A percentile compares a stretch with the other conserved stretches of the same genome.
phyloP scores from a whole-genome alignment of 2,797 vertebrate species.

The Pempheris klunzingeri region DNA sequence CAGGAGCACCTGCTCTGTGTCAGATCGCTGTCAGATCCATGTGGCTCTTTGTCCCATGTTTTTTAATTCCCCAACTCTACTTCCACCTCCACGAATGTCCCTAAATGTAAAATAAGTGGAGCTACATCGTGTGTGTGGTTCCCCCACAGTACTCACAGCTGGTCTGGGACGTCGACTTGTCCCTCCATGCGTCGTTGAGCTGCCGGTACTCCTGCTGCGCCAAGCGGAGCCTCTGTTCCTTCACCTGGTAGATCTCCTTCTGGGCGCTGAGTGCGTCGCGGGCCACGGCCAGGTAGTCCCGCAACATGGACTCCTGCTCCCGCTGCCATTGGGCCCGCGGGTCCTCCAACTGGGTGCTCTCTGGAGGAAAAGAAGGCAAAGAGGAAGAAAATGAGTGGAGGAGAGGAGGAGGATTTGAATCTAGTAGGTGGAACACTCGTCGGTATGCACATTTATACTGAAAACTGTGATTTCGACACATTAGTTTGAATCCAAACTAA shows the following conservation, averaged over 20 bases:
- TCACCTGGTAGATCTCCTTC: slow-evolving; percentile 97
- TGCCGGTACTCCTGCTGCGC: slow-evolving; percentile 96
- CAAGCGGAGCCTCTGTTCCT: slow-evolving; percentile 94
- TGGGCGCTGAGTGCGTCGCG: slow-evolving; percentile 93
- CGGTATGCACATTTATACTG: no score
- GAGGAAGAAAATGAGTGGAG: neutral
- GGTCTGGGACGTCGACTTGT: slow-evolving; percentile 94
- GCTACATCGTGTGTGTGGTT: neutral
- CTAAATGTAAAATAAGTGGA: neutral
- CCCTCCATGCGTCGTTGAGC: slow-evolving; percentile 94
- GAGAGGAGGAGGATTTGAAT: neutral
- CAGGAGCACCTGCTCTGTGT: neutral
- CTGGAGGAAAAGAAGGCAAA: slow-evolving; percentile 66
- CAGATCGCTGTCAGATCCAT: neutral
- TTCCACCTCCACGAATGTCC: neutral
- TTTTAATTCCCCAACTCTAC: neutral
- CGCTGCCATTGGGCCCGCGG: slow-evolving; percentile 95
- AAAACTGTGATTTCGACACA: no score
- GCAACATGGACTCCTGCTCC: slow-evolving; percentile 96
- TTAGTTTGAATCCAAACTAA: no score
- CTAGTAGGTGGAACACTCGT: no score
- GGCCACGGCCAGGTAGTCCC: slow-evolving; percentile 94
- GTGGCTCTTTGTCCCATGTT: neutral
- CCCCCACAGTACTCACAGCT: slow-evolving; percentile 88
- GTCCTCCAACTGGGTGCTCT: slow-evolving; percentile 98